Base-by-base conservation (phyloP, 2,888 invertebrate genomes). In the Diloba caeruleocephala region DNA sequence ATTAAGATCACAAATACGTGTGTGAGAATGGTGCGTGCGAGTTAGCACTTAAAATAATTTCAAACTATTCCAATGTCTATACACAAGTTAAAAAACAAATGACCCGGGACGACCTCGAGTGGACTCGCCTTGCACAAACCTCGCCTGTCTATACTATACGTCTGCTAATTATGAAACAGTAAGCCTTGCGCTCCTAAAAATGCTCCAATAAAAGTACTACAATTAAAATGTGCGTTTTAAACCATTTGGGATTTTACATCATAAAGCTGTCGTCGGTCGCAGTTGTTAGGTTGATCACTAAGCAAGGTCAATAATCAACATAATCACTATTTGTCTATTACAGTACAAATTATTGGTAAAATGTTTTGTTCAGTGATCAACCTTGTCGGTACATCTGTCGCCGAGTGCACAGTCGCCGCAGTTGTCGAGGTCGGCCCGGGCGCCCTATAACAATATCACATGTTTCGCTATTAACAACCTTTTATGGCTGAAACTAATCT, bases 51-150 rank as follows among this genome's bases (percentile, higher is more conserved):
- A 83, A 82, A 79, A 81, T 82, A 82, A 84, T 80, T 82, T 78
- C 81, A 74, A 72, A 78, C 85, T 85, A 88, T 82, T 80, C 79
- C 87, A 84, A 87, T 84, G 85, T 83, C 87, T 89, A 88, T 84
- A 87, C 85, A 87, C 83, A 85, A 88, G 85, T 88, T 71, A 56
- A 66, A 69, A 89, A 88, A 87, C 86, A 85, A 85, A 84, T 81
- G 78, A 74, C 89, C 88, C 88, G 82, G 82, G 74, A 71, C 84
- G 81, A 68, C 71, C 56, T 74, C 80, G 81, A 56, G 45, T 43
- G 36, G 49, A 42, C 58, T 44, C 51, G 50, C 48, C 62, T 50
- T 59, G 45, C 52, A 44, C 53, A 46, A 68, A 41, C 39, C 36
- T 43, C 12, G 31, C 36, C 31, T 42, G 37, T 19, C 23, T 42